Percentiles rank a stretch among this genome's conserved stretches.
Evolutionary conservation across 2,797 vertebrate genomes (phyloP).

Genomic region (Carduelis carduelis): DNA sequence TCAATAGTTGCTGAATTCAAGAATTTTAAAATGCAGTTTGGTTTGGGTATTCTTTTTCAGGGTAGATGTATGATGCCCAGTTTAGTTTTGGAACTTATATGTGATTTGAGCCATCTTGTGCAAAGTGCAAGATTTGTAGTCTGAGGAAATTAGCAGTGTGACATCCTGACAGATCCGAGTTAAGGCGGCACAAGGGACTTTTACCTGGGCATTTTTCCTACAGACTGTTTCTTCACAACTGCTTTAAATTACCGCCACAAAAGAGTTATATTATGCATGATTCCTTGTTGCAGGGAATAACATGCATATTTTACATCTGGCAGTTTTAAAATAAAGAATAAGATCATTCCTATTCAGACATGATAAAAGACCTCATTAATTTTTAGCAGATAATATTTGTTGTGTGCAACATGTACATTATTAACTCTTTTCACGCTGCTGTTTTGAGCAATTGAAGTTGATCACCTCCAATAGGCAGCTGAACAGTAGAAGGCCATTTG

Average conservation of each 20-base stretch:
- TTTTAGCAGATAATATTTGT: neutral
- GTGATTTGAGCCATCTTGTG: neutral
- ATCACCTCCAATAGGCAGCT: neutral
- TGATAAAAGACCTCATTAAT: neutral
- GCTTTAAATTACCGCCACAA: neutral
- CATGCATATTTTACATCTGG: neutral
- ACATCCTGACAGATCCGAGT: neutral
- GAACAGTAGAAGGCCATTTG: neutral
- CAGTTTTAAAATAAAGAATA: neutral
- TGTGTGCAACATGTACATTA: neutral
- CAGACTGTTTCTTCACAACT: neutral
- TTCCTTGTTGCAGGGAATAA: neutral
- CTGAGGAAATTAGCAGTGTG: neutral
- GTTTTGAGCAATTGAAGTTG: neutral
- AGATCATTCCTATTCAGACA: neutral
- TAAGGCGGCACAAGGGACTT: neutral
- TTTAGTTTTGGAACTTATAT: neutral
- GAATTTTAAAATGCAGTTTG: neutral
- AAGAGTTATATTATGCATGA: neutral
- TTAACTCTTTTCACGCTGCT: neutral
- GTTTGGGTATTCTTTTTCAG: neutral
- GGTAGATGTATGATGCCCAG: neutral
- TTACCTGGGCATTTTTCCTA: neutral
- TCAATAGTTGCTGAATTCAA: neutral
- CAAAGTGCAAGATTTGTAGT: neutral